phyloP scores from a whole-genome alignment of 2,113 vertebrate species.

The Recurvirostra avosetta region DNA sequence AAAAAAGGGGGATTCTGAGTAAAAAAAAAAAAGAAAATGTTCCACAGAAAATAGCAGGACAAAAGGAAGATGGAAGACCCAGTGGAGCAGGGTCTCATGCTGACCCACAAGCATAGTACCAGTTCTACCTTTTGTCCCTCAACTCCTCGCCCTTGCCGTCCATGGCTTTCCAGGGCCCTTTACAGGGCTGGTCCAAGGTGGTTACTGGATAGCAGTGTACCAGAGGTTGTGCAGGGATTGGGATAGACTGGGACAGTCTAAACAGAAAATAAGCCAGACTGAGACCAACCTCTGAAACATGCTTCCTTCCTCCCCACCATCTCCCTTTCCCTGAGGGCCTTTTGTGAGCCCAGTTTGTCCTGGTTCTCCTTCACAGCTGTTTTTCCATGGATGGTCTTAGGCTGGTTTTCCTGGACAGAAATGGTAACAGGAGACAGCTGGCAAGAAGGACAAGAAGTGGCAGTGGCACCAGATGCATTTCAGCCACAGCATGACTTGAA shows the following conservation, averaged over 20 bases:
- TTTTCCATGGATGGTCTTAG: not conserved
- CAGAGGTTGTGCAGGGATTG: not conserved
- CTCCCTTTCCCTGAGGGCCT: not conserved
- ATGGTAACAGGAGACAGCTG: not conserved
- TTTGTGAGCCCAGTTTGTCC: not conserved
- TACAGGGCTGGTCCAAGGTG: not conserved
- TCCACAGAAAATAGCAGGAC: not conserved
- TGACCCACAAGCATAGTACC: not conserved
- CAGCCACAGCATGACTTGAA: not conserved
- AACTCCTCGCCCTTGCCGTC: not conserved
- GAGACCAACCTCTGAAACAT: not conserved
- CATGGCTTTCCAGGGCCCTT: not conserved
- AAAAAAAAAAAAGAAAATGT: not conserved
- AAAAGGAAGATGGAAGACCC: not conserved
- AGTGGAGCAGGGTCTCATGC: not conserved
- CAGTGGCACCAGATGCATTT: not conserved
- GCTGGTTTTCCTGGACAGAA: not conserved
- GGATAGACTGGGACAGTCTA: not conserved
- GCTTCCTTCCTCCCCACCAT: not conserved
- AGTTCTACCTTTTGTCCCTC: not conserved
- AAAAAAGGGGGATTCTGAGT: not conserved
- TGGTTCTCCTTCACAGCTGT: not conserved
- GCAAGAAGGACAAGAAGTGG: not conserved
- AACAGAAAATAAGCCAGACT: not conserved
- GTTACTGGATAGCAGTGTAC: not conserved